These are phyloP conservation scores for Trematomus loennbergii DNA, from an alignment of 2,113 vertebrate species.

Conservation along the genomic window DNA sequence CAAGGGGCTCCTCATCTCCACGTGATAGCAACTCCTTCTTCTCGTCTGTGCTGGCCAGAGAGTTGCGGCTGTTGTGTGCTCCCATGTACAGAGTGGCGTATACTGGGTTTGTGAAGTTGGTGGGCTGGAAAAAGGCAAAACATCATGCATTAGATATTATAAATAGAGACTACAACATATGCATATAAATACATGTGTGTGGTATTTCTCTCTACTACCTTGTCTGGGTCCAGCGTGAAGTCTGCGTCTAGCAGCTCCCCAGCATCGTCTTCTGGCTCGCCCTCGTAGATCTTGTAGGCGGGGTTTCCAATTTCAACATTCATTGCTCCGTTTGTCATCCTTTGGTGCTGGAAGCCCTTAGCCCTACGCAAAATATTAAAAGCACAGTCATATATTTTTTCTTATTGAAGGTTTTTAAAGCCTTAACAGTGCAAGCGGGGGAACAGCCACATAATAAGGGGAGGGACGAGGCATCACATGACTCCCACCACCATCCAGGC, in stretches of 20 bases:
- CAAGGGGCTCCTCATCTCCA: conserved; percentile 92
- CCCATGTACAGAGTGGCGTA: conserved; percentile 99
- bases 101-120: conserved; percentile 98
- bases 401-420: background rate
- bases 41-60: conserved; percentile 97
- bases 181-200: background rate
- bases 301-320: conserved; percentile 98
- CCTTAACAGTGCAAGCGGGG: conserved; percentile 54
- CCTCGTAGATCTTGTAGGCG: conserved; percentile 98
- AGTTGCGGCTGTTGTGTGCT: conserved; percentile 94
- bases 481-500: conserved; percentile 64
- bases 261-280: conserved; percentile 92
- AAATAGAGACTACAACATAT: background rate
- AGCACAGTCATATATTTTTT: conserved; percentile 4
- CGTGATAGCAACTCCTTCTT: conserved; percentile 94
- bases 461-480: conserved; percentile 52
- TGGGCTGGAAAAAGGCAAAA: conserved; percentile 84
- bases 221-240: conserved; percentile 96
- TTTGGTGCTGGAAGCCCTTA: conserved; percentile 97
- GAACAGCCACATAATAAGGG: conserved; percentile 63
- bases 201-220: conserved; percentile 84
- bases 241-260: conserved; percentile 95
- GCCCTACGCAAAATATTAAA: conserved; percentile 80
- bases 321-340: conserved; percentile 97
- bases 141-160: background rate